These are phyloP conservation scores for Bolinopsis microptera DNA, from an alignment of 37 sponge, comb jelly and placozoan genomes.

Conservation along the genomic window DNA sequence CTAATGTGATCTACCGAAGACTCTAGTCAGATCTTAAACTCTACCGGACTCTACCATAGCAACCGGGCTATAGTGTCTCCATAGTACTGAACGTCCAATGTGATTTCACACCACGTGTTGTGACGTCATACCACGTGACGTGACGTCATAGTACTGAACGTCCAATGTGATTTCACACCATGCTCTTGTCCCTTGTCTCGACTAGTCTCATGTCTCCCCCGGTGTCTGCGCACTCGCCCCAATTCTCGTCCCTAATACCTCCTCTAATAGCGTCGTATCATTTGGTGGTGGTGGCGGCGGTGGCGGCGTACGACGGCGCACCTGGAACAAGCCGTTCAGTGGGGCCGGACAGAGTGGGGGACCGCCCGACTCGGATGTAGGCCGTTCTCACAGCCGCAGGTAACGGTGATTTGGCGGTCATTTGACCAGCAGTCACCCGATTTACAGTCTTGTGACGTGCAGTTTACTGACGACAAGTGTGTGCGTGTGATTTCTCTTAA, in stretches of 20 bases:
- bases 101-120: not conserved
- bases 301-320: constrained; percentile 12
- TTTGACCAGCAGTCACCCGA: not conserved
- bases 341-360: constrained; percentile 56
- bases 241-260: not conserved
- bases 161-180: not conserved
- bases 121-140: not conserved
- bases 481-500: not conserved
- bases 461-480: not conserved
- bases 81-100: not conserved
- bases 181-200: not conserved
- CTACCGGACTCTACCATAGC: too few relatives aligned
- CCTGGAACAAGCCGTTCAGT: constrained; percentile 56
- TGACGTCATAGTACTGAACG: not conserved
- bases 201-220: not conserved
- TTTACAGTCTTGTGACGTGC: not conserved
- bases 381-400: constrained; percentile 22
- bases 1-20: too few relatives aligned
- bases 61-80: too few relatives aligned
- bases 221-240: not conserved
- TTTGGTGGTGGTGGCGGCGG: constrained; percentile 48
- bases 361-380: not conserved
- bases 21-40: too few relatives aligned
- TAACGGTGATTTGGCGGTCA: constrained; percentile 1
- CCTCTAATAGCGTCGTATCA: constrained; percentile 20